Base-by-base conservation (phyloP, 2,797 vertebrate genomes). In the Phalanger gymnotis region DNA sequence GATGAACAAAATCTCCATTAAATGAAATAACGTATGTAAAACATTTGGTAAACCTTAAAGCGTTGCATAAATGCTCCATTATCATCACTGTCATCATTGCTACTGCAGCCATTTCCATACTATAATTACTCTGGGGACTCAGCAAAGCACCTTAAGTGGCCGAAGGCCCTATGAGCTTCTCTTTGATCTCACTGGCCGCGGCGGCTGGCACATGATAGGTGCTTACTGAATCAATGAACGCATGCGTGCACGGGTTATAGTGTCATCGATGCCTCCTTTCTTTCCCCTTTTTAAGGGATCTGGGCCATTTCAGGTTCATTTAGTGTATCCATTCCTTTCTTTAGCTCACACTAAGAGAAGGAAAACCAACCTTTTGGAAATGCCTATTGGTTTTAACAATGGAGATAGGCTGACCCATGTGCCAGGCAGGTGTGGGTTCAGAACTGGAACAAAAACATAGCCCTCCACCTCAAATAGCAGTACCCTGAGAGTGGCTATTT, bases 391-490 rank as follows among this genome's bases (percentile, higher is more conserved):
- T 51, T 96, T 53, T 91, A 57, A 19, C 53, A 91, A 73, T 93
- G 31, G 47, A 94, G 51, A 95, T 73, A 10, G 16, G 53, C 16
- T 53, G 61, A 90, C 10, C 34, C 30, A 54, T 51, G 90, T 96
- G 47, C 52, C 92, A 95, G 30, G 30, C 53, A 94, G 95, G 94
- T 95, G 54, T 91, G 95, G 90, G 91, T 16, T 97, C 57, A 94
- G 90, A 95, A 95, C 3, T 31, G 90, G 1, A 31, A 51, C 40
- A 96, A 55, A 93, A 16, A 91, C 57, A 95, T 95, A 96, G 54
- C 6, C 93, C 95, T 92, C 96, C 73, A 90, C 94, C 40, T 95
- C 90, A 94, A 92, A 92, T 53, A 90, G 66, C 94, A 92, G 91
- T 94, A 89, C 92, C 73, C 93, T 91, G 95, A 53, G 90, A 92